phyloP scores from a whole-genome alignment of 1,140 invertebrate species.

The Bemisia tabaci region DNA sequence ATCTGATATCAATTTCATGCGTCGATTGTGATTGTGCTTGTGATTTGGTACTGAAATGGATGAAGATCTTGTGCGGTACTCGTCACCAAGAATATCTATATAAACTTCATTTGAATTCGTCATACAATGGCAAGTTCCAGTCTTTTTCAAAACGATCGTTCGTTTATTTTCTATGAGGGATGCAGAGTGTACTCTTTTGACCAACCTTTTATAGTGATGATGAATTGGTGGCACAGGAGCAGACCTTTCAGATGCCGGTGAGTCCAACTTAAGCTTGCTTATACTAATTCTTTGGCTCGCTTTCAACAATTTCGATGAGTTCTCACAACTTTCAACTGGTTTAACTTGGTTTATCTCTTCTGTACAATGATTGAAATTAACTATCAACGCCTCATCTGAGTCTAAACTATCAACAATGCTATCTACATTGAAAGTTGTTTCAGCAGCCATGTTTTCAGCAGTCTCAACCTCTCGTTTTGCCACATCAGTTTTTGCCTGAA shows the following conservation, averaged over 20 bases:
- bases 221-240: too few relatives aligned
- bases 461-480: neutral
- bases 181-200: conserved; percentile 21
- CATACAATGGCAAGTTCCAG: neutral
- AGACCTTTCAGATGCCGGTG: neutral
- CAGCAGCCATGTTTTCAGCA: neutral
- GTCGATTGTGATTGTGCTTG: conserved; percentile 5
- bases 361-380: neutral
- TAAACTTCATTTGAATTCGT: neutral
- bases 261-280: neutral
- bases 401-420: neutral
- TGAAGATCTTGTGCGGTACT: neutral
- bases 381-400: neutral
- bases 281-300: neutral
- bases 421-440: neutral
- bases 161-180: conserved; percentile 10
- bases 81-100: neutral
- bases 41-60: neutral
- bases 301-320: neutral
- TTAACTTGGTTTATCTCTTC: neutral
- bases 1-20: conserved; percentile 22
- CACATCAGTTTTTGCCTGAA: neutral
- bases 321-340: neutral
- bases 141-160: neutral
- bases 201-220: conserved; percentile 5